Percentiles rank a stretch among this genome's conserved stretches.
Evolutionary conservation across 23 tunicate species (phyloP).

Genomic region (Ascidia mentula): DNA sequence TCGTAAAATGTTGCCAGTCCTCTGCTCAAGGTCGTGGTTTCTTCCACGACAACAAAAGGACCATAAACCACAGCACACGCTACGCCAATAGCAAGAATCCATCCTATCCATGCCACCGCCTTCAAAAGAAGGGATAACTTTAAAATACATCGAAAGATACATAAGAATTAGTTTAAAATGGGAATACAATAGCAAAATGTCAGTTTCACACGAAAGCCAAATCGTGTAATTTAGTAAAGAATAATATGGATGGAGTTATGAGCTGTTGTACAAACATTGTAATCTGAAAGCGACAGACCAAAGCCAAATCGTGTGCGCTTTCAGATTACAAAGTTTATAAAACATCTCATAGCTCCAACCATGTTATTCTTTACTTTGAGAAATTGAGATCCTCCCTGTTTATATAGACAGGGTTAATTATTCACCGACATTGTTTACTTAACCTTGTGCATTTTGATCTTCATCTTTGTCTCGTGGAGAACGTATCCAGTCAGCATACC

Average conservation of each 20-base stretch:
- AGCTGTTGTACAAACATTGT: no score
- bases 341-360: no score
- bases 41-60: constrained; percentile 9
- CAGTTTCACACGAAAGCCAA: no score
- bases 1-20: constrained; percentile 50
- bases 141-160: no score
- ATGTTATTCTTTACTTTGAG: not conserved
- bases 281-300: no score
- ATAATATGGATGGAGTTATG: no score
- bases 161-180: no score
- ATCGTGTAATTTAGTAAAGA: no score
- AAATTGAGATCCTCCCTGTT: no score
- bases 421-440: not conserved
- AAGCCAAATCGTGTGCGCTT: no score
- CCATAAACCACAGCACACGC: constrained; percentile 55
- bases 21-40: constrained; percentile 4
- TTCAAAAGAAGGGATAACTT: constrained; percentile 26
- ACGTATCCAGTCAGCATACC: constrained; percentile 80
- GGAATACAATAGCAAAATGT: no score
- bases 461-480: constrained; percentile 29
- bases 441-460: constrained; percentile 56
- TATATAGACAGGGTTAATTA: not conserved
- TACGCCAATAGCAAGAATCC: constrained; percentile 27
- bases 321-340: no score
- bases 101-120: constrained; percentile 43